phyloP scores from a whole-genome alignment of 2,888 invertebrate genomes.

The Apamea anceps region DNA sequence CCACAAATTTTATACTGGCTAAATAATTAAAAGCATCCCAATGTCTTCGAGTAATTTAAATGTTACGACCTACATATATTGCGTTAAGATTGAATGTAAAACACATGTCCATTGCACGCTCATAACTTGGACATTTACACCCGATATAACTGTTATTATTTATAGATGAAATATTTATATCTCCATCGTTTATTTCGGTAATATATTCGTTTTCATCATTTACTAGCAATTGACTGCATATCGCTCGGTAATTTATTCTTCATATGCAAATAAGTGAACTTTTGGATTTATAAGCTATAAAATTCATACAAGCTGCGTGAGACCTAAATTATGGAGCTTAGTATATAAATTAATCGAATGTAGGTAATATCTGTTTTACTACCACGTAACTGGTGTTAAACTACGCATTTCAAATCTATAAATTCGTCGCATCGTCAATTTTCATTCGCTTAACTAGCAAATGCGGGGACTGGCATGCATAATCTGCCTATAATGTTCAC shows the following conservation, averaged over 20 bases:
- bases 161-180: conserved; percentile 73
- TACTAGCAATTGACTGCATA: conserved; percentile 55
- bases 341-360: conserved; percentile 19
- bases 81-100: conserved; percentile 72
- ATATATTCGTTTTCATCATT: conserved; percentile 61
- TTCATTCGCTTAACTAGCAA: background rate
- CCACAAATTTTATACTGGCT: conserved; percentile 47
- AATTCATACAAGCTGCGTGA: conserved; percentile 41
- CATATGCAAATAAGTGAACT: conserved; percentile 58
- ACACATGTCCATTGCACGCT: conserved; percentile 67
- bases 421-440: conserved; percentile 1
- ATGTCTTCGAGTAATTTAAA: conserved; percentile 58
- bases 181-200: conserved; percentile 54
- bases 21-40: conserved; percentile 56
- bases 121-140: conserved; percentile 76
- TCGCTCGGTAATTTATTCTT: conserved; percentile 55
- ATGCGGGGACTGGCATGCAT: background rate
- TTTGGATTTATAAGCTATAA: conserved; percentile 55
- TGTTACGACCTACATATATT: conserved; percentile 59
- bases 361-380: conserved; percentile 1
- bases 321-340: conserved; percentile 38
- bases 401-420: background rate
- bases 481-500: no score
- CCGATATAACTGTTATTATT: conserved; percentile 70
- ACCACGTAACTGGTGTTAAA: conserved; percentile 3